A percentile compares a stretch with the other conserved stretches of the same genome.
Evolutionary conservation across 2,113 vertebrate genomes (phyloP).

Genomic region (Tetraodon nigroviridis): DNA sequence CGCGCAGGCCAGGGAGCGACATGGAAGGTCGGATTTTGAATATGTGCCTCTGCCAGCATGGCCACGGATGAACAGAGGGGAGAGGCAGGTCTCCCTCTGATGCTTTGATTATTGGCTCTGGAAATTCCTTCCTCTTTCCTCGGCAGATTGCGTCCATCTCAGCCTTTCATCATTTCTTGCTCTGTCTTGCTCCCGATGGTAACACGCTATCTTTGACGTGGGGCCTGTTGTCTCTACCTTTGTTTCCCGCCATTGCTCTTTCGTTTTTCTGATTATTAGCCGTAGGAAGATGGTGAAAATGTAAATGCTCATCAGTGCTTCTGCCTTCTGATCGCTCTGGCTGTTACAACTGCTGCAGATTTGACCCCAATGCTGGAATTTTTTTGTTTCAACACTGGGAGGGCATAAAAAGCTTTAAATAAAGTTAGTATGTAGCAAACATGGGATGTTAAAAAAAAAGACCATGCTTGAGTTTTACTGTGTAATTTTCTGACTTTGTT

Average conservation of each 20-base stretch:
- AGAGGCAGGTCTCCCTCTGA: constrained; percentile 47
- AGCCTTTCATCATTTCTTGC: constrained; percentile 61
- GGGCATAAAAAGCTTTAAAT: too few relatives aligned
- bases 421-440: too few relatives aligned
- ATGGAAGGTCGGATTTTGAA: constrained; percentile 29
- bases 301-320: constrained; percentile 72
- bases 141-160: constrained; percentile 67
- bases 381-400: too few relatives aligned
- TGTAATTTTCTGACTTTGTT: constrained; percentile 13
- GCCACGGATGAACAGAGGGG: constrained; percentile 48
- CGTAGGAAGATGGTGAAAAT: constrained; percentile 64
- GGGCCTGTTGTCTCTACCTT: constrained; percentile 18
- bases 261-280: constrained; percentile 42
- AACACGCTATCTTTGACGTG: constrained; percentile 52
- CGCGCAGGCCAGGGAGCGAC: constrained; percentile 7
- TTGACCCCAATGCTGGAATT: too few relatives aligned
- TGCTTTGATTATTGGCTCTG: constrained; percentile 58
- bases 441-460: constrained; percentile 10
- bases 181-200: constrained; percentile 47
- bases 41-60: constrained; percentile 38
- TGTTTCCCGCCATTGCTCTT: constrained; percentile 38
- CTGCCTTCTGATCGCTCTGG: constrained; percentile 75
- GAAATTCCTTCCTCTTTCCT: constrained; percentile 60
- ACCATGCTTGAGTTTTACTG: constrained; percentile 43
- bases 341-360: constrained; percentile 73